A percentile compares a stretch with the other conserved stretches of the same genome.
Evolutionary conservation across 2,888 invertebrate species (phyloP).

Genomic region (Nowickia ferox): DNA sequence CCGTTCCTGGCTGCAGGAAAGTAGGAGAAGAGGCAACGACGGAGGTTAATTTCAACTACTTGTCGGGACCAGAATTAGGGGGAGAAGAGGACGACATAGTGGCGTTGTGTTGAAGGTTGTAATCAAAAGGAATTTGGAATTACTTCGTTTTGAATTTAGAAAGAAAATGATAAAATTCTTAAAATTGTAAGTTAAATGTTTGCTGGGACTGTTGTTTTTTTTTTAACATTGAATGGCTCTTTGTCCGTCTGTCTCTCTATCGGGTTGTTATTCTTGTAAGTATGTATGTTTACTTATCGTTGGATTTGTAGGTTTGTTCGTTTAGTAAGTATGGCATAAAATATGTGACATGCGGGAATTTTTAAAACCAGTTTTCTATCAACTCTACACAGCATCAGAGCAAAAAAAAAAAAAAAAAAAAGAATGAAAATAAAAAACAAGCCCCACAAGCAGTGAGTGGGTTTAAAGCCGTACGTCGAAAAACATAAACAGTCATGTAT

Average conservation of each 20-base stretch:
- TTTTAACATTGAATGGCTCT: slow-evolving; percentile 3
- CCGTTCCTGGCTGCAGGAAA: too few species aligned
- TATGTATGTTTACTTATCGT: slow-evolving; percentile 17
- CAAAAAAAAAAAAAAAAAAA: not conserved
- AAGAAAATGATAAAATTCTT: not conserved
- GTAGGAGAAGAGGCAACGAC: too few species aligned
- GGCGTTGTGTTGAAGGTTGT: too few species aligned
- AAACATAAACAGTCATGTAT: not conserved
- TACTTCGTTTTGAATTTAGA: too few species aligned
- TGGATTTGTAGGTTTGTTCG: slow-evolving; percentile 40
- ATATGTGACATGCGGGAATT: slow-evolving; percentile 69
- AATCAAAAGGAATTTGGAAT: too few species aligned
- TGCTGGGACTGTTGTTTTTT: slow-evolving; percentile 39
- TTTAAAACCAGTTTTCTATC: slow-evolving; percentile 68
- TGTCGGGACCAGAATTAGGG: too few species aligned
- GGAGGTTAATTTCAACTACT: too few species aligned
- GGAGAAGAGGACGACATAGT: too few species aligned
- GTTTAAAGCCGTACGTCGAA: slow-evolving; percentile 12
- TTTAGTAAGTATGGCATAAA: slow-evolving; percentile 59
- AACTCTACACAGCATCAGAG: slow-evolving; percentile 59
- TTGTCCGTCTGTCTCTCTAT: slow-evolving; percentile 23
- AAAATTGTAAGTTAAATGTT: slow-evolving; percentile 13
- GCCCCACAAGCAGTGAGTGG: slow-evolving; percentile 38
- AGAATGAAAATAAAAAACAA: not conserved
- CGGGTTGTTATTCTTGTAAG: slow-evolving; percentile 41